A percentile compares a stretch with the other conserved stretches of the same genome.
phyloP scores from a whole-genome alignment of 2,888 invertebrate species.

The Graphium colonna region DNA sequence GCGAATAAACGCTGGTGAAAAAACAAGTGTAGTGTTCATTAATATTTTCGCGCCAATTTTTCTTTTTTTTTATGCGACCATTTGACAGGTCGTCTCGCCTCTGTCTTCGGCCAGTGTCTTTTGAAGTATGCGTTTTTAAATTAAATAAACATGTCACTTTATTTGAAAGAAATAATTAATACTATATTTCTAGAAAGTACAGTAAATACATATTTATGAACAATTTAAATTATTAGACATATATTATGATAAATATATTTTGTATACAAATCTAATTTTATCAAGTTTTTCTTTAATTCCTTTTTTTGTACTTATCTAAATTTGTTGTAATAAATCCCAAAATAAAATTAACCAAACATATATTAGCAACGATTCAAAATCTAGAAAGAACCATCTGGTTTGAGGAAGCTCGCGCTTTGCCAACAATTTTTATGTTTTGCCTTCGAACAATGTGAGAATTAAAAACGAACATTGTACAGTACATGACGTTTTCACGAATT shows the following conservation, averaged over 20 bases:
- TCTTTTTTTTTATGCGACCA: constrained; percentile 3
- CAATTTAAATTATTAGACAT: background rate
- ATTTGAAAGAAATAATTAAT: no score
- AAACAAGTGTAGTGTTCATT: constrained; percentile 3
- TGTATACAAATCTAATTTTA: no score
- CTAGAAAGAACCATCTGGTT: constrained; percentile 1
- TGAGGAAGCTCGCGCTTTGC: constrained; percentile 8
- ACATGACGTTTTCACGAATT: background rate
- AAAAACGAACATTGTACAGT: background rate
- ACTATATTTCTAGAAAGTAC: no score
- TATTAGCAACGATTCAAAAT: background rate
- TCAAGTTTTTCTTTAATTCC: no score
- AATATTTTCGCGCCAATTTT: constrained; percentile 4
- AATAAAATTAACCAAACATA: background rate
- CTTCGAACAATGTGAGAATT: background rate
- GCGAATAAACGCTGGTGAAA: background rate
- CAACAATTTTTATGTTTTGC: constrained; percentile 13
- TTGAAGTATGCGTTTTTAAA: background rate
- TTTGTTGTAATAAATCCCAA: background rate
- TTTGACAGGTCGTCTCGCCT: constrained; percentile 3
- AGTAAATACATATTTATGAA: no score
- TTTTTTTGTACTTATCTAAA: no score
- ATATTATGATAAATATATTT: no score
- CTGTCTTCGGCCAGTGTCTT: background rate
- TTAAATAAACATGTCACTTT: no score